Evolutionary conservation across 2,113 vertebrate species (phyloP), one percentile per base, ranked within the genome.

Genomic region (Dissostichus mawsoni): DNA sequence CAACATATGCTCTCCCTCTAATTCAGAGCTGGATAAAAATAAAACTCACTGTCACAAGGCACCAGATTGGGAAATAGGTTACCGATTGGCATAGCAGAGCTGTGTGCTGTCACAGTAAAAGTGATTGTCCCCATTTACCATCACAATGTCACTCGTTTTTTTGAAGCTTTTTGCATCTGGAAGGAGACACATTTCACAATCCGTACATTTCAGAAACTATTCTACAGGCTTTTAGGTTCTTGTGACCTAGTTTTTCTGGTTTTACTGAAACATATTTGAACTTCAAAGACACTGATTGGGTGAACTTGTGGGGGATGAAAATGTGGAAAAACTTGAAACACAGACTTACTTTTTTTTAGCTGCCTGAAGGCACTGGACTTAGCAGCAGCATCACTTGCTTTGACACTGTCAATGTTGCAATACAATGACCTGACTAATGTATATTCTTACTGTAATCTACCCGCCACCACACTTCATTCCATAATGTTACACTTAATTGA

Each of bases 21-120:
- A 94, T 87, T 92, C 88, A 82, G 89, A 93, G 80, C 82, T 87
- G 89, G 86, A 92, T 93, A 92, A 93, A 95, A 95, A 95, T 94
- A 94, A 93, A 93, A 92, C 89, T 89, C 87, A 84, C 87, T 88
- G 87, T 89, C 92, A 93, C 92, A 90, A 93, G 92, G 92, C 90
- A 88, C 91, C 95, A 95, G 94, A 95, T 95, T 88, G 94, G 92
- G 91, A 95, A 95, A 93, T 95, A 85, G 94, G 94, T 94, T 95
- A 95, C 86, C 50, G 89, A 89, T 92, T 70, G 83, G 83, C 79
- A 83, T 79, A 86, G 80, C 79, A 79, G 81, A 9, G 69, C 91
- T 90, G 69, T 90, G 85, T 90, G 82, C 84, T 82, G 78, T 84
- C 74, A 82, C 84, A 85, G 84, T 85, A 80, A 89, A 88, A 82